Evolutionary conservation across 2,888 invertebrate species (phyloP), one percentile per base, ranked within the genome.

Genomic region (Anticlea derivata): DNA sequence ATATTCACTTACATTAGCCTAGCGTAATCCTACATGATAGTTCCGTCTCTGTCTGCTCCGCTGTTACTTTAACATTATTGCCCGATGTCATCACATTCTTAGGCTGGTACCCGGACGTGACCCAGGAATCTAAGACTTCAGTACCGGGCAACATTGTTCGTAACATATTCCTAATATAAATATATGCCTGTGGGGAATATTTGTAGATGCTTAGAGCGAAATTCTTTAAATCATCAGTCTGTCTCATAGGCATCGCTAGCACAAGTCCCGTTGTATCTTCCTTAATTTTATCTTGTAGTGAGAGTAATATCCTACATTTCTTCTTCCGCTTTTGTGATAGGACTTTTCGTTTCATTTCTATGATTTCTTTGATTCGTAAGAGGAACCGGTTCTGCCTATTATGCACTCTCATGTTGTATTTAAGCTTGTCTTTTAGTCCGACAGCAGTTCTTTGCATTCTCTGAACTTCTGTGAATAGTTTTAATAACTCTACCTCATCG

Each of bases 161-260:
- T 60, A 90, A 68, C 5, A 81, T 82, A 66, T 90, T 90, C 50
- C 90, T 80, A 46, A 83, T 73, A 60, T 90, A 90, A 55, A 90
- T 82, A 41, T 90, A 90, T 0, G 89, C 85, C 63, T 90, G 90
- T 0, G 90, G 90, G 0, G 90, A 89, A 58, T 88, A 89, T 60
- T 86, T 89, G 61, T 90, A 90, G 47, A 89, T 78, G 64, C 85
- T 87, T 12, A 90, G 65, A 0, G 89, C 83, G 45, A 90, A 90
- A 58, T 86, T 87, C 65, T 87, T 89, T 50, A 88, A 72, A 48
- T 90, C 90, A 5, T 88, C 87, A 0, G 90, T 88, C 26, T 90
- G 86, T 53, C 81, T 74, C 43, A 81, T 79, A 0, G 90, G 90
- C 90, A 90, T 88, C 0, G 89, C 88, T 46, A 90, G 60, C 1